Evolutionary conservation across 2,113 vertebrate genomes (phyloP).

Genomic region (Dicentrarchus labrax): DNA sequence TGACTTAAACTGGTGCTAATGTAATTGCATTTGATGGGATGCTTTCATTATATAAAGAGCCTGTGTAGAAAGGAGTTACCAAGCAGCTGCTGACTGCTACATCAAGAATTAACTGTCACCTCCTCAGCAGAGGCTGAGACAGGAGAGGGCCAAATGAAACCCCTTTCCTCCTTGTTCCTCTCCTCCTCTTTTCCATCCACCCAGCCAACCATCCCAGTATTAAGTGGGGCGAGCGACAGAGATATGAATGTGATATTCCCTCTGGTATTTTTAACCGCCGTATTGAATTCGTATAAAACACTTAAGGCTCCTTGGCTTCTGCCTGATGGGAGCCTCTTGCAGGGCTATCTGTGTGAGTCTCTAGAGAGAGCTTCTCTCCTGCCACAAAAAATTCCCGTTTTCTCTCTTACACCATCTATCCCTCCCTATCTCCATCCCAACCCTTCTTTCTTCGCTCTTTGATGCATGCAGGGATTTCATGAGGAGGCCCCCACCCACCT

Average conservation of each 20-base stretch:
- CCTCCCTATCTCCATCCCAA: constrained; percentile 49
- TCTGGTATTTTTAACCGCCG: constrained; percentile 86
- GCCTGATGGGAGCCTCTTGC: constrained; percentile 79
- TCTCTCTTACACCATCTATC: constrained; percentile 68
- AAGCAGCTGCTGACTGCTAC: constrained; percentile 76
- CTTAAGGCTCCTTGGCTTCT: constrained; percentile 81
- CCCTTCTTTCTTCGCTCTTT: constrained; percentile 54
- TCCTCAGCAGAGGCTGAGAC: constrained; percentile 63
- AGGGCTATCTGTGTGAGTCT: constrained; percentile 81
- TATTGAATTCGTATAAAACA: constrained; percentile 87
- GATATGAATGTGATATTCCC: constrained; percentile 87
- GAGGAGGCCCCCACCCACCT: constrained; percentile 31
- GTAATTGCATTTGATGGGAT: constrained; percentile 70
- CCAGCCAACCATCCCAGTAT: constrained; percentile 78
- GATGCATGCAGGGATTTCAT: constrained; percentile 68
- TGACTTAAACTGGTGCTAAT: constrained; percentile 67
- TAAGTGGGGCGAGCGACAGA: constrained; percentile 84
- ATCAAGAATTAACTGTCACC: constrained; percentile 77
- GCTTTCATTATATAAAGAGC: constrained; percentile 79
- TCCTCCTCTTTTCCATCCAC: constrained; percentile 73
- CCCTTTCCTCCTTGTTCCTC: constrained; percentile 59
- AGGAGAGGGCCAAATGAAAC: constrained; percentile 71
- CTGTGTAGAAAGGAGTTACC: constrained; percentile 64
- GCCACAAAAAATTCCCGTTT: constrained; percentile 73
- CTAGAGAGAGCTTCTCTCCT: constrained; percentile 80